Percentiles rank a stretch among this genome's conserved stretches.
These are phyloP conservation scores for Hyperoplus immaculatus DNA, from an alignment of 2,797 vertebrate species.

Conservation along the genomic window DNA sequence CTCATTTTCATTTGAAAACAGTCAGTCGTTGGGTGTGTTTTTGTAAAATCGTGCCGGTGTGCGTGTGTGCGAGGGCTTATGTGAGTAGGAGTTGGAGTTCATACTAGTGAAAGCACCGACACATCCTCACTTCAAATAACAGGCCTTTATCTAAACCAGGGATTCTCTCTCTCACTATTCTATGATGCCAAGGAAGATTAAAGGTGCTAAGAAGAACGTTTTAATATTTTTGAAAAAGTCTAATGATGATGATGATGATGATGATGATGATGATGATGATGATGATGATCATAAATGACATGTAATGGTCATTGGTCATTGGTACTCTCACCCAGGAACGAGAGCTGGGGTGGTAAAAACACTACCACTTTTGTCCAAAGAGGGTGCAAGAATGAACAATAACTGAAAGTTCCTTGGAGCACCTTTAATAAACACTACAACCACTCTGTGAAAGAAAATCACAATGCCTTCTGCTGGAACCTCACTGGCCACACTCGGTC, in stretches of 20 bases:
- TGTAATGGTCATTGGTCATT: too few relatives aligned
- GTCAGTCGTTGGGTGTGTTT: conserved; percentile 47
- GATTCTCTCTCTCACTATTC: conserved; percentile 14
- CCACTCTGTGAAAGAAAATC: conserved; percentile 52
- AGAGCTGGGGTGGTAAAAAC: too few relatives aligned
- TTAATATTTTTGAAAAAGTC: too few relatives aligned
- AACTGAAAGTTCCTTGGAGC: too few relatives aligned
- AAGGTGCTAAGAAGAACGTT: too few relatives aligned
- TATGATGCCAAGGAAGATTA: conserved; percentile 53
- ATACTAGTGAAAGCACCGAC: conserved; percentile 50
- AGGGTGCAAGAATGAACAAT: too few relatives aligned
- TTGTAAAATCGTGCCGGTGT: conserved; percentile 35
- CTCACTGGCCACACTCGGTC: conserved; percentile 74
- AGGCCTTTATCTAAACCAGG: conserved; percentile 48
- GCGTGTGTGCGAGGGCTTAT: conserved; percentile 36
- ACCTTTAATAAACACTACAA: conserved; percentile 56
- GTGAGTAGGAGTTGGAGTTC: conserved; percentile 47
- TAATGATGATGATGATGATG: too few relatives aligned
- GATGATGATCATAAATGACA: too few relatives aligned
- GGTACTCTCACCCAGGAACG: too few relatives aligned
- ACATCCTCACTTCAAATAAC: conserved; percentile 54
- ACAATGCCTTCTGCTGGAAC: conserved; percentile 81
- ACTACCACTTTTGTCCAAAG: too few relatives aligned
- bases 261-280: too few relatives aligned
- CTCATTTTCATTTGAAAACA: conserved; percentile 67